Evolutionary conservation across 2,113 vertebrate genomes (phyloP).

Genomic region (Pantherophis guttatus): DNA sequence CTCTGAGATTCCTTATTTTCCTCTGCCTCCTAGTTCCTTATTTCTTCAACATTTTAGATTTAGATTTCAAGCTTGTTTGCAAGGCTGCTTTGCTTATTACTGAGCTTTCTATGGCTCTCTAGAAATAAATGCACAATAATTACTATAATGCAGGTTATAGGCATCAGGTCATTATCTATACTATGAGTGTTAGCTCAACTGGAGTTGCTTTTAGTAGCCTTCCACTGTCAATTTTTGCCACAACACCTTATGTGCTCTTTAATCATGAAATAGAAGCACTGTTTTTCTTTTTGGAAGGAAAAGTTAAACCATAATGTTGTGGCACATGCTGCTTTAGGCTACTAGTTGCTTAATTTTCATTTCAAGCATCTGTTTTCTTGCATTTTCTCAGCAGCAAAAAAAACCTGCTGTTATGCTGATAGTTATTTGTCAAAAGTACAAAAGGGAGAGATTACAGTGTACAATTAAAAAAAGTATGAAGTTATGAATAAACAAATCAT

Average conservation of each 20-base stretch:
- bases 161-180: background rate
- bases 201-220: background rate
- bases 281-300: background rate
- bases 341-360: conserved; percentile 43
- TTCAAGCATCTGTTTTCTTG: conserved; percentile 47
- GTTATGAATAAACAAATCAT: conserved; percentile 48
- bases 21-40: background rate
- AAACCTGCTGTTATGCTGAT: conserved; percentile 33
- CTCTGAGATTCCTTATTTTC: background rate
- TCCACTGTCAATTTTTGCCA: background rate
- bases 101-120: background rate
- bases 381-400: conserved; percentile 33
- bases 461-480: conserved; percentile 34
- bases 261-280: background rate
- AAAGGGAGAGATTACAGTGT: conserved; percentile 44
- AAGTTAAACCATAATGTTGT: conserved; percentile 23
- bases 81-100: background rate
- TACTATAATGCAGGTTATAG: background rate
- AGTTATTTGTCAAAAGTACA: conserved; percentile 56
- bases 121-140: background rate
- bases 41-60: background rate
- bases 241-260: background rate
- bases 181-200: background rate
- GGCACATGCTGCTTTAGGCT: background rate
- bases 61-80: background rate